Base-by-base conservation (phyloP, 1,140 invertebrate genomes). In the Kradibia gibbosae region DNA sequence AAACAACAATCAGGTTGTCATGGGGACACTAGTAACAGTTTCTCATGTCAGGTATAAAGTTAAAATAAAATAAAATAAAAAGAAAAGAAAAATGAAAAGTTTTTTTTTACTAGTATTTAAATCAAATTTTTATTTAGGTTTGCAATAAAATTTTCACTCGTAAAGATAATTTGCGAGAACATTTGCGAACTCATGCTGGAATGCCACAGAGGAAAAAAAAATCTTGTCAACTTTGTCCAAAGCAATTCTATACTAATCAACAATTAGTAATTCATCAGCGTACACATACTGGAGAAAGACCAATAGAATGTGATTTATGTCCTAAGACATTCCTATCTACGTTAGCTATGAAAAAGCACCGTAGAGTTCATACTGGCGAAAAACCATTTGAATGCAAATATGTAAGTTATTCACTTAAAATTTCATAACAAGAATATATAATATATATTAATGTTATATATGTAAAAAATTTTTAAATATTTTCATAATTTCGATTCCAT, bases 281-380 rank as follows among this genome's bases (percentile, higher is more conserved):
- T 74, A 94, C 93, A 42, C 95, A 96, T 86, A 95, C 94, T 42
- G 94, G 94, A 83, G 94, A 95, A 85, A 92, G 91, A 85, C 94
- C 94, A 10, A 94, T 93, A 81, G 88, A 89, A 45, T 94, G 95
- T 90, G 92, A 95, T 87, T 88, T 94, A 82, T 95, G 95, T 86
- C 88, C 91, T 1, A 95, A 95, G 86, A 88, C 90, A 62, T 96
- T 96, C 88, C 93, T 94, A 10, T 94, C 95, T 2, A 92, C 93
- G 84, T 93, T 94, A 45, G 95, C 95, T 22, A 92, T 96, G 85
- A 95, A 95, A 85, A 96, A 96, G 84, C 96, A 97, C 89, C 90
- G 94, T 53, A 92, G 95, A 42, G 95, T 95, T 87, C 96, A 97
- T 87, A 96, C 96, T 3, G 96, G 96, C 80, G 95, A 97, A 88